Evolutionary conservation across 2,113 vertebrate species (phyloP), one percentile per base, ranked within the genome.

Genomic region (Prochilodus magdalenae): DNA sequence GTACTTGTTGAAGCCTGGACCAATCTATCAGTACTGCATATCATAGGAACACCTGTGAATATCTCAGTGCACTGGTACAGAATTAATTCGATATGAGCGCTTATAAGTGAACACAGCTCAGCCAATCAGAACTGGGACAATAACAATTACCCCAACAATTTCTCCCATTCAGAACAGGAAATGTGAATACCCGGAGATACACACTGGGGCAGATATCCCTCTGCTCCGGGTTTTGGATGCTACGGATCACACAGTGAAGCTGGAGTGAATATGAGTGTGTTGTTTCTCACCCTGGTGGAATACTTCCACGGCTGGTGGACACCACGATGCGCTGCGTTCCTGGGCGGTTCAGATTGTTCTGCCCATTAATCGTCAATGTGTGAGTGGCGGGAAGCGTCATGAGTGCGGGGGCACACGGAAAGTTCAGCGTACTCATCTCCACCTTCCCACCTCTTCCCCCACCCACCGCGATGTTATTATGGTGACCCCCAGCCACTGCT

Each of bases 301-400:
- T 94, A 6, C 96, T 63, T 80, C 96, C 94, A 80, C 96, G 93
- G 73, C 93, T 86, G 0, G 94, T 90, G 47, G 94, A 89, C 36
- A 95, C 88, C 6, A 94, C 87, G 57, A 94, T 92, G 12, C 96
- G 93, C 89, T 96, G 97, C 0, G 95, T 95, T 73, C 97, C 96
- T 0, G 97, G 97, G 27, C 95, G 93, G 93, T 98, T 98, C 90
- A 99, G 94, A 92, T 99, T 98, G 93, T 98, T 99, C 91, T 97
- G 97, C 5, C 96, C 96, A 0, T 97, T 94, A 88, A 97, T 92
- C 53, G 92, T 93, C 22, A 93, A 89, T 53, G 70, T 84, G 70
- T 93, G 92, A 29, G 91, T 76, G 1, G 72, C 83, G 73, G 29
- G 94, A 87, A 63, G 91, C 27, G 91, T 89, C 11, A 93, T 84